These are phyloP conservation scores for Caenorhabditis brenneri DNA, from an alignment of 1,140 invertebrate species.

Conservation along the genomic window DNA sequence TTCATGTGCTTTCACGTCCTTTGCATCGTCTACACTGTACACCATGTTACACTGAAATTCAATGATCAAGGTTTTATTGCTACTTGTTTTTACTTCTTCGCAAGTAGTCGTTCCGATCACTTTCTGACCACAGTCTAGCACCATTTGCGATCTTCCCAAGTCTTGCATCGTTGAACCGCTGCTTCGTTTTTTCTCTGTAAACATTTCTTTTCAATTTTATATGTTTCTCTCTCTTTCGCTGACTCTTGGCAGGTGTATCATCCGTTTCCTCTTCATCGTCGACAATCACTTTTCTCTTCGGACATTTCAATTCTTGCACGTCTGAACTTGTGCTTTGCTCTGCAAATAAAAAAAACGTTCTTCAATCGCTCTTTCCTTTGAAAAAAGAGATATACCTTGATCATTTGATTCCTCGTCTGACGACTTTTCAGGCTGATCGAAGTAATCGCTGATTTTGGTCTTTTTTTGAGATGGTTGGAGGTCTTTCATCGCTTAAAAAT, in stretches of 20 bases:
- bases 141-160: background rate
- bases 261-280: background rate
- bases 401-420: background rate
- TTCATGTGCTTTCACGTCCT: background rate
- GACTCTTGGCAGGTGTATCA: background rate
- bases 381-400: too few relatives aligned
- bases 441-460: background rate
- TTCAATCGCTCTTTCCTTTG: background rate
- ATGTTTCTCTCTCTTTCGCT: background rate
- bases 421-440: background rate
- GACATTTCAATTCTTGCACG: background rate
- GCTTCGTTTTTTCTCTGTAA: conserved; percentile 4
- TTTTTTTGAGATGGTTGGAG: background rate
- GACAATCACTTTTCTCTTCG: conserved; percentile 2
- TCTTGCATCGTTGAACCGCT: background rate
- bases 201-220: background rate
- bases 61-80: background rate
- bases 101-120: background rate
- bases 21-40: background rate
- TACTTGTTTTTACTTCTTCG: background rate
- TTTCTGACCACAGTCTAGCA: conserved; percentile 1
- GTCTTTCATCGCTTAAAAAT: background rate
- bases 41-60: background rate
- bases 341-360: background rate
- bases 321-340: background rate